Conservation (phyloP, 1,140 invertebrate genomes). For the Bombus haemorrhoidalis region DNA sequence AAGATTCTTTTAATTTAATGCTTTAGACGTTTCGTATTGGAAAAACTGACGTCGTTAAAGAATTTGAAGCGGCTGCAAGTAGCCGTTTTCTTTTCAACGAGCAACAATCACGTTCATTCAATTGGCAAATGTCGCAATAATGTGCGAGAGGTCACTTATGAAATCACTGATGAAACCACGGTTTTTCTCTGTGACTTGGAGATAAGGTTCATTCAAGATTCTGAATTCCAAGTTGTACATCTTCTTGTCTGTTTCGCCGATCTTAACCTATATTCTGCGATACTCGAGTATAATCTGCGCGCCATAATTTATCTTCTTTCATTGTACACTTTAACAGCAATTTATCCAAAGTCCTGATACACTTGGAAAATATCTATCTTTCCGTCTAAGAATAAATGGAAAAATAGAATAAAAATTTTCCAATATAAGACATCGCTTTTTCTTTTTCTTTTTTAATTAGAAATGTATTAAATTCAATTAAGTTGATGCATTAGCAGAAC, state of each 20-base stretch:
- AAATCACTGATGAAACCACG: conserved; percentile 29
- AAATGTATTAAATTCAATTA: no score
- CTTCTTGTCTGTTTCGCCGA: not conserved
- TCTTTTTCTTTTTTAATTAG: no score
- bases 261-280: not conserved
- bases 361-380: no score
- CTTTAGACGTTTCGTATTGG: not conserved
- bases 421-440: no score
- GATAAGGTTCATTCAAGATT: conserved; percentile 33
- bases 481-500: no score
- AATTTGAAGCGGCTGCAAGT: conserved; percentile 17
- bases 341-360: no score
- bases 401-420: no score
- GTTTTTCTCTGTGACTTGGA: not conserved
- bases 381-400: no score
- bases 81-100: conserved; percentile 11
- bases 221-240: not conserved
- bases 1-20: not conserved
- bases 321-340: no score
- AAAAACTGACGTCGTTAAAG: not conserved
- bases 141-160: conserved; percentile 12
- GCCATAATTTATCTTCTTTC: no score
- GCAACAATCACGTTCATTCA: conserved; percentile 26
- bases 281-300: not conserved
- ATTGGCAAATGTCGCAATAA: conserved; percentile 16